Evolutionary conservation across 1,140 invertebrate species (phyloP).

Genomic region (Epicauta chinensis): DNA sequence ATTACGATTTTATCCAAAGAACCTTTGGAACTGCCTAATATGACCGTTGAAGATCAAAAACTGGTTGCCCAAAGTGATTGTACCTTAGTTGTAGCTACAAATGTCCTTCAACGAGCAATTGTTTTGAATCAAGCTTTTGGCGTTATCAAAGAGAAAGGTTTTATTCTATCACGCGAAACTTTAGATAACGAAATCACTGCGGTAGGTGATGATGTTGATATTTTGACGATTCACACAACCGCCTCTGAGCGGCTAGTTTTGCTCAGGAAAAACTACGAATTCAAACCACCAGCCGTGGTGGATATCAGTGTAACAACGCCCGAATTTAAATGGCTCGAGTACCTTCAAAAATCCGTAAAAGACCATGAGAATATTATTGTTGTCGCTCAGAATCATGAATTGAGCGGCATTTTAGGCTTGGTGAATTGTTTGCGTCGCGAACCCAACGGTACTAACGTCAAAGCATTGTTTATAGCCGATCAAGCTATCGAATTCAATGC

Average conservation of each 20-base stretch:
- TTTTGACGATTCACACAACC: conserved; percentile 43
- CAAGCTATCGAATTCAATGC: conserved; percentile 57
- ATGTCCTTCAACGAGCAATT: conserved; percentile 35
- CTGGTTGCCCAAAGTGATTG: conserved; percentile 50
- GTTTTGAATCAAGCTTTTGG: conserved; percentile 40
- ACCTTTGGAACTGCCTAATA: conserved; percentile 46
- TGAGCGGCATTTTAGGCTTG: conserved; percentile 76
- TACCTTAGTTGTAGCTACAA: conserved; percentile 50
- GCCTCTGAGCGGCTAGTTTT: conserved; percentile 44
- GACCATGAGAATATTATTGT: conserved; percentile 51
- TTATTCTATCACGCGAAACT: conserved; percentile 47
- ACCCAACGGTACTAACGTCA: conserved; percentile 55
- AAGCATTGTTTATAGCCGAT: conserved; percentile 60
- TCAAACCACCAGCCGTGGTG: not conserved
- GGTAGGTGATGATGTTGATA: conserved; percentile 33
- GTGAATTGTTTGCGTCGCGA: conserved; percentile 68
- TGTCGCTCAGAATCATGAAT: conserved; percentile 52
- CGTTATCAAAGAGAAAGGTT: conserved; percentile 44
- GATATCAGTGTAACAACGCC: conserved; percentile 8
- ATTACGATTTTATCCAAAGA: conserved; percentile 46
- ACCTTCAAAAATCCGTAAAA: conserved; percentile 50
- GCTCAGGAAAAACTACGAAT: conserved; percentile 26
- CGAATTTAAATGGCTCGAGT: conserved; percentile 47
- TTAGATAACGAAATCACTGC: conserved; percentile 21
- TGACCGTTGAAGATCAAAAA: conserved; percentile 57